Evolutionary conservation across 2,797 vertebrate genomes (phyloP), one percentile per base, ranked within the genome.

Genomic region (Cynodonichthys magdalenae): DNA sequence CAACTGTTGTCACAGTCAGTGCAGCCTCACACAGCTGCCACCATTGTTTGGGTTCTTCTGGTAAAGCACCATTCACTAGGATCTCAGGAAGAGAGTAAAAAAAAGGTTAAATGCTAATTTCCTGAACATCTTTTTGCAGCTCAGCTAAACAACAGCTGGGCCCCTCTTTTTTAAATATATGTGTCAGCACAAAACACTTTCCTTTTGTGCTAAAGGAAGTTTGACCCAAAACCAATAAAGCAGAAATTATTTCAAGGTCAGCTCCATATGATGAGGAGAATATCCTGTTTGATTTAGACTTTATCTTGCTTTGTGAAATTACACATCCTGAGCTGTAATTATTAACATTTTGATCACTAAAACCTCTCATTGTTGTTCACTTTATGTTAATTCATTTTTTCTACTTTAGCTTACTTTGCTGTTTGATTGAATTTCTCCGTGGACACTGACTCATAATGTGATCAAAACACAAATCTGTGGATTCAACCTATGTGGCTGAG

Each of bases 61-160:
- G 47, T 39, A 9, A 29, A 5, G 31, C 20, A 50, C 10, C 50
- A 51, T 36, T 58, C 42, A 48, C 6, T 18, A 31, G 14, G 42
- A 66, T 63, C 53, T 49, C 29, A 58, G 66, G 53, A 73, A 74
- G 52, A 63, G 59, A 28, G 34, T 12, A 12, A 36, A 41, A 55
- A 59, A 74, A 36, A 63, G 57, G 44, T 6, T 69, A 56, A 74
- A 72, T 53, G 68, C 71, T 63, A 63, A 71, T 79, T 84, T 87
- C 81, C 84, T 78, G 67, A 64, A 66, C 24, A 24, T 74, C 52
- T 79, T 75, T 64, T 59, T 52, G 48, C 72, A 71, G 48, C 48
- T 81, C 74, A 87, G 74, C 74, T 63, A 63, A 77, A 74, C 59
- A 66, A 53, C 75, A 82, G 65, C 79, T 85, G 82, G 66, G 52